Percentiles rank a stretch among this genome's conserved stretches.
phyloP scores from a whole-genome alignment of 2,888 invertebrate species.

The Agriotes lineatus region DNA sequence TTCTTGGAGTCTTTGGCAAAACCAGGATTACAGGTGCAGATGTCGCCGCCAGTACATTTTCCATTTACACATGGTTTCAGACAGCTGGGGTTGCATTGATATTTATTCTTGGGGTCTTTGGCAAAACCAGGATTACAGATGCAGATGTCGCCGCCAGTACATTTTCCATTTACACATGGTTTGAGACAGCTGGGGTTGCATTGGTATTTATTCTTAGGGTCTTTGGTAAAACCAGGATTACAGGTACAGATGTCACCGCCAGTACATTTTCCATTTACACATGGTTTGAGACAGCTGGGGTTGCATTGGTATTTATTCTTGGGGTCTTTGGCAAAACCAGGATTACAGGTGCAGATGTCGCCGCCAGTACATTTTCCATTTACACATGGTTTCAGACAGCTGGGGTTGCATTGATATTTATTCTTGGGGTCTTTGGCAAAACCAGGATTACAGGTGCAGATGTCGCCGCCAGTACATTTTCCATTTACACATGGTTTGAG shows the following conservation, averaged over 20 bases:
- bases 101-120: conserved; percentile 29
- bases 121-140: conserved; percentile 46
- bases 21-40: conserved; percentile 33
- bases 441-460: conserved; percentile 27
- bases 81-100: conserved; percentile 34
- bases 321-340: conserved; percentile 45
- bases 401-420: conserved; percentile 24
- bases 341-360: conserved; percentile 62
- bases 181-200: conserved; percentile 13
- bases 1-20: conserved; percentile 16
- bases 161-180: conserved; percentile 16
- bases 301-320: conserved; percentile 67
- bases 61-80: conserved; percentile 34
- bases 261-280: conserved; percentile 78
- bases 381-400: conserved; percentile 52
- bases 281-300: conserved; percentile 74
- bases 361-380: conserved; percentile 62
- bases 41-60: conserved; percentile 34
- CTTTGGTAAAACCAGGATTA: conserved; percentile 4
- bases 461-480: conserved; percentile 31
- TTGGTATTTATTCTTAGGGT: conserved; percentile 11
- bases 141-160: conserved; percentile 68
- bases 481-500: conserved; percentile 36
- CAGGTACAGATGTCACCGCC: conserved; percentile 49
- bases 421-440: conserved; percentile 21